phyloP scores from a whole-genome alignment of 2,113 vertebrate genomes.

The Phycodurus eques region DNA sequence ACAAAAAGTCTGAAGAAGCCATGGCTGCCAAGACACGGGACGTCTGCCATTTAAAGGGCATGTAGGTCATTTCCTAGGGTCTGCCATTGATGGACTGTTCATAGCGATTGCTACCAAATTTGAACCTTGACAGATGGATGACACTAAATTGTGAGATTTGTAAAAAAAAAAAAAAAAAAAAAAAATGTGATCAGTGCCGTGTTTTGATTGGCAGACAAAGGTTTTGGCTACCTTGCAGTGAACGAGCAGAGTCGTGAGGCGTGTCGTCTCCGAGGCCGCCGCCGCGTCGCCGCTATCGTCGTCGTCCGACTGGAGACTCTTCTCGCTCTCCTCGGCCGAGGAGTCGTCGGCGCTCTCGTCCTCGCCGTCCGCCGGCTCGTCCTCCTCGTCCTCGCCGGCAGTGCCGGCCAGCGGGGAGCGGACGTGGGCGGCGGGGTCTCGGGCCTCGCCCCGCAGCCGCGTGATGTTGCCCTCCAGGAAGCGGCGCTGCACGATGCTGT shows the following conservation, averaged over 20 bases:
- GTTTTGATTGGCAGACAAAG: not conserved
- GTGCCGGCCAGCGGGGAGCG: constrained; percentile 75
- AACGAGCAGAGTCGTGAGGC: constrained; percentile 74
- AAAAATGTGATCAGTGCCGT: too few species aligned
- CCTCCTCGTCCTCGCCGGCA: constrained; percentile 58
- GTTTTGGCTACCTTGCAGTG: constrained; percentile 81
- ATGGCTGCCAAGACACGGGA: too few species aligned
- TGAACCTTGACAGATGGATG: too few species aligned
- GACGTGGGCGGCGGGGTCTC: constrained; percentile 54
- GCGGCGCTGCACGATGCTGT: constrained; percentile 87
- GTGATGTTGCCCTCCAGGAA: constrained; percentile 85
- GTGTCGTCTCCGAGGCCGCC: constrained; percentile 35
- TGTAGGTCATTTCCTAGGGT: too few species aligned
- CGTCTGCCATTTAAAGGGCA: too few species aligned
- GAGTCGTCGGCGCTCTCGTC: constrained; percentile 75
- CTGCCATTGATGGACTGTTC: too few species aligned
- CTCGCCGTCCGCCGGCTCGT: constrained; percentile 57
- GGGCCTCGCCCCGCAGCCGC: constrained; percentile 70
- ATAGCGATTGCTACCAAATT: too few species aligned
- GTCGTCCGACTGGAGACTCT: constrained; percentile 73
- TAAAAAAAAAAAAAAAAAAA: not conserved
- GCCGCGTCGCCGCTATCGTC: constrained; percentile 60
- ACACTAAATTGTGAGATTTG: too few species aligned
- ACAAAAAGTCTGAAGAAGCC: not conserved
- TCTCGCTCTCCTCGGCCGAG: constrained; percentile 75